Evolutionary conservation across 2,888 invertebrate genomes (phyloP).

Genomic region (Limenitis camilla): DNA sequence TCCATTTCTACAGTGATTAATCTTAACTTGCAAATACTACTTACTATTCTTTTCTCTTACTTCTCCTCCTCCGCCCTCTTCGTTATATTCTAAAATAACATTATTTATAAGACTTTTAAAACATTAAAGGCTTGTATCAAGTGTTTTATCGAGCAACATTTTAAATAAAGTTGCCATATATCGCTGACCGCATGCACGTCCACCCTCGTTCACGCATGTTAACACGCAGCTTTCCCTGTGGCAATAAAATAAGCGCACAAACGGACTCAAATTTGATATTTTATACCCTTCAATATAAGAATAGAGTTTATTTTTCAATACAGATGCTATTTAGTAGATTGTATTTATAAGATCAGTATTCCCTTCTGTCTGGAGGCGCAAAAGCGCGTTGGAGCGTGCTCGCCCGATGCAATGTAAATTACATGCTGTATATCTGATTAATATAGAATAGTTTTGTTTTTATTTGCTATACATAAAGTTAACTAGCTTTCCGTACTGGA

Average conservation of each 20-base stretch:
- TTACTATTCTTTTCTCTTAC: too few relatives aligned
- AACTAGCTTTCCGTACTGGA: too few relatives aligned
- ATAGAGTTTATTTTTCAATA: neutral
- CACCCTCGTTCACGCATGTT: slow-evolving; percentile 19
- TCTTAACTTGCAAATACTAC: too few relatives aligned
- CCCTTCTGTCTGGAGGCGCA: slow-evolving; percentile 30
- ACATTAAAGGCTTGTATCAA: too few relatives aligned
- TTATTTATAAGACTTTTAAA: too few relatives aligned
- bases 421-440: neutral
- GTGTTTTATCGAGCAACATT: neutral
- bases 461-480: too few relatives aligned
- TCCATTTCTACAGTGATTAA: too few relatives aligned
- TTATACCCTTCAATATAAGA: neutral
- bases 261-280: neutral
- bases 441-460: too few relatives aligned
- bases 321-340: slow-evolving; percentile 1
- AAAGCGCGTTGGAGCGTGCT: slow-evolving; percentile 35
- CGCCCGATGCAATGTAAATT: slow-evolving; percentile 30
- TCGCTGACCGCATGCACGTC: slow-evolving; percentile 8
- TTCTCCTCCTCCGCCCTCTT: too few relatives aligned
- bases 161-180: slow-evolving; percentile 2
- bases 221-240: slow-evolving; percentile 10
- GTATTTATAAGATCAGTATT: slow-evolving; percentile 13
- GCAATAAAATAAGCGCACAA: slow-evolving; percentile 4
- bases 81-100: too few relatives aligned